These are phyloP conservation scores for Eurosta solidaginis DNA, from an alignment of 1,140 invertebrate genomes.

Conservation along the genomic window DNA sequence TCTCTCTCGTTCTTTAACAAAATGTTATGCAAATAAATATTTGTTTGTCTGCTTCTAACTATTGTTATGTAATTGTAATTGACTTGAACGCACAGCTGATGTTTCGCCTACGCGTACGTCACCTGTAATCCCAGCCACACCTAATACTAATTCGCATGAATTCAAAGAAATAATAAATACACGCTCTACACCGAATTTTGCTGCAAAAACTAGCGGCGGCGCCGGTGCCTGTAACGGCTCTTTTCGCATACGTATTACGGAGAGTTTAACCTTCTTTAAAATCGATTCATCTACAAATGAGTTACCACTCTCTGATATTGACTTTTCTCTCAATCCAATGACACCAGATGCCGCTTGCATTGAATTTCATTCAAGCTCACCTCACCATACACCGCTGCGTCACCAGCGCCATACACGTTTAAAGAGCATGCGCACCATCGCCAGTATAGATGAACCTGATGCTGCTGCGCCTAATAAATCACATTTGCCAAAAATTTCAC, in stretches of 20 bases:
- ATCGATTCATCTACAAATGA: conserved; percentile 65
- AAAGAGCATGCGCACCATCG: conserved; percentile 51
- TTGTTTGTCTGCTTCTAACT: too few relatives aligned
- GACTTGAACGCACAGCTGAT: not conserved
- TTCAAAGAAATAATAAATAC: conserved; percentile 44
- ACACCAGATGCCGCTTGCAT: conserved; percentile 41
- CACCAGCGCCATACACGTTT: conserved; percentile 40
- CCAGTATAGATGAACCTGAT: conserved; percentile 46
- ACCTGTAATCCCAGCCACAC: not conserved
- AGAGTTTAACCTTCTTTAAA: conserved; percentile 54
- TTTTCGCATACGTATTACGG: conserved; percentile 50
- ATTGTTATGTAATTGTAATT: not conserved
- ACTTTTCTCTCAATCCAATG: conserved; percentile 49
- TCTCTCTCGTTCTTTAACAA: not conserved
- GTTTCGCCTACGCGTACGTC: not conserved
- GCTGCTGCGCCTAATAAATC: conserved; percentile 34
- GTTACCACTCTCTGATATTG: conserved; percentile 65
- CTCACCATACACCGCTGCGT: not conserved
- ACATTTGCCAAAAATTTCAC: conserved; percentile 47
- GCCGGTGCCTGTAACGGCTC: too few relatives aligned
- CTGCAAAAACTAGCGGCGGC: conserved; percentile 15
- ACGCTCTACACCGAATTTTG: conserved; percentile 38
- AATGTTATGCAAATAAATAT: not conserved
- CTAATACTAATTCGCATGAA: conserved; percentile 18
- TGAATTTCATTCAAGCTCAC: conserved; percentile 45